Base-by-base conservation (phyloP, 2,888 invertebrate species). In the Eustalomyia histrio region DNA sequence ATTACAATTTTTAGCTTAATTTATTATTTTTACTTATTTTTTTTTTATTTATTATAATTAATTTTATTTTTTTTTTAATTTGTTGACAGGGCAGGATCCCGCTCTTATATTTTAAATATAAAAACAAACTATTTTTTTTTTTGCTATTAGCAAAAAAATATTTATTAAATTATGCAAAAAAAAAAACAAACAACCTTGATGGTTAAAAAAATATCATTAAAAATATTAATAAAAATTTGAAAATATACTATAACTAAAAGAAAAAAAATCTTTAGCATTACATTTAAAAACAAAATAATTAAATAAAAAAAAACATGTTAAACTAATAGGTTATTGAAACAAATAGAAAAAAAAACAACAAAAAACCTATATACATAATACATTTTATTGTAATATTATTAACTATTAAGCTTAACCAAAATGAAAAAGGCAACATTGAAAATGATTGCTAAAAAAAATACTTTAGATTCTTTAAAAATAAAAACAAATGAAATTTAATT, bases 1-100 rank as follows among this genome's bases (percentile, higher is more conserved):
- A 58, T 58, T 63, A 72, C 64, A 21, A 35, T 71, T 71, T 65
- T 76, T 72, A 80, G 71, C 67, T 76, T 80, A 78, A 78, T 82
- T 79, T 82, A 79, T 76, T 82, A 29, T 29, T 29, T 29, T 29
- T 29, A 29, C 29, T 50, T 18, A 64, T 63, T 63, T 78, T 55
- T 55, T 53, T 67, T 67, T 79, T 65, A 72, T 75, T 76, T 80
- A 72, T 69, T 72, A 58, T 64, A 50, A 16, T 80, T 73, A 61
- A 64, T 67, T 79, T 78, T 47, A 43, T 53, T 61, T 67, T 79
- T 80, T 53, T 79, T 82, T 82, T 73, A 84, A 73, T 79, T 85
- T 85, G 86, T 86, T 85, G 85, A 86, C 87, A 86, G 88, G 89
- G 89, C 89, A 88, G 88, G 89, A 88, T 88, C 89, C 89, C 85